Evolutionary conservation across 37 sponge, comb jelly and placozoan genomes (phyloP).

Genomic region (Agelas oroides): DNA sequence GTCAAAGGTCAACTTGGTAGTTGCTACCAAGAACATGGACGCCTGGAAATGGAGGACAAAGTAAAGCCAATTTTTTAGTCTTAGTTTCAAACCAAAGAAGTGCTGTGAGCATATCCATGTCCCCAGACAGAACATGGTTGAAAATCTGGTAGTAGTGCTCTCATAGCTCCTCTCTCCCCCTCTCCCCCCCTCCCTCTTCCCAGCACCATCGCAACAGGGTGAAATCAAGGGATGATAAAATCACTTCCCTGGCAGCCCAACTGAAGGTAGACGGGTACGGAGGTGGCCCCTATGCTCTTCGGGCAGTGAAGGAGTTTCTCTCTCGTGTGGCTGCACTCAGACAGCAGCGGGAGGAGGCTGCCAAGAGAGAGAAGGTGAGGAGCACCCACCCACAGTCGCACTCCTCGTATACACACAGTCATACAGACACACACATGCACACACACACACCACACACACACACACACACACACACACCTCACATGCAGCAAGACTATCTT

Average conservation of each 20-base stretch:
- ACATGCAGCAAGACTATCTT: constrained; percentile 20
- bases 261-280: constrained; percentile 9
- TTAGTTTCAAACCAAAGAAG: too few species aligned
- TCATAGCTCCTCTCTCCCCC: neutral
- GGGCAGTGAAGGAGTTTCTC: constrained; percentile 24
- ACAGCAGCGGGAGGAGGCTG: constrained; percentile 20
- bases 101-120: too few species aligned
- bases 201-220: constrained; percentile 55
- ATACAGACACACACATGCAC: constrained; percentile 20
- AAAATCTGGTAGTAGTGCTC: too few species aligned
- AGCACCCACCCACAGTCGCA: neutral
- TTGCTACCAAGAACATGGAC: constrained; percentile 43
- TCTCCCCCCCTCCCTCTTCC: neutral
- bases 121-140: too few species aligned
- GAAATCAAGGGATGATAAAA: constrained; percentile 19
- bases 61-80: neutral
- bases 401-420: too few species aligned
- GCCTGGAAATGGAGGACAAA: constrained; percentile 36
- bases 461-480: too few species aligned
- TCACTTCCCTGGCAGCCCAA: constrained; percentile 31
- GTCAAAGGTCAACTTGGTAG: constrained; percentile 16
- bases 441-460: constrained; percentile 9
- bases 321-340: constrained; percentile 7
- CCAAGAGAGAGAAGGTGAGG: constrained; percentile 35
- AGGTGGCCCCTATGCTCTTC: constrained; percentile 14